These are phyloP conservation scores for Limanda limanda DNA, from an alignment of 2,113 vertebrate genomes.

Conservation along the genomic window DNA sequence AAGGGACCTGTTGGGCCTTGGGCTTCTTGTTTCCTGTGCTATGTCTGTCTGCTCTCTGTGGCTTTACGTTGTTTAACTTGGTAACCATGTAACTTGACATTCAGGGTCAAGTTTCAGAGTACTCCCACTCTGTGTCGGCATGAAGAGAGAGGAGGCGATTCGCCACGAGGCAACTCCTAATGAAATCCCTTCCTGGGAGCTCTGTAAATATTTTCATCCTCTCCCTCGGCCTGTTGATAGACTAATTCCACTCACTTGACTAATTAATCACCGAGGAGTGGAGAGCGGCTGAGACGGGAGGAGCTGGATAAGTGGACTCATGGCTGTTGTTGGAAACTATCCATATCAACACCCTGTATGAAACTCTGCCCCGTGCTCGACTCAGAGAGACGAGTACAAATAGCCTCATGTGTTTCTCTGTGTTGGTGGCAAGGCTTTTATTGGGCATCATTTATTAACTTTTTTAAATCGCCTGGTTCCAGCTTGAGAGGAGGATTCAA, in stretches of 20 bases:
- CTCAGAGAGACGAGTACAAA: conserved; percentile 38
- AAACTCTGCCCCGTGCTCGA: conserved; percentile 12
- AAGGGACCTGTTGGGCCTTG: no score
- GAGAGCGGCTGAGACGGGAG: conserved; percentile 51
- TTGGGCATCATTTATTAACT: background rate
- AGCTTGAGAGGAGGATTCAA: no score
- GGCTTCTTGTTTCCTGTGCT: conserved; percentile 6
- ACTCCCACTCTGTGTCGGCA: conserved; percentile 50
- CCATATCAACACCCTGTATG: conserved; percentile 61
- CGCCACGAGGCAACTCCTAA: conserved; percentile 65
- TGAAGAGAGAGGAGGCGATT: conserved; percentile 50
- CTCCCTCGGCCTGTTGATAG: conserved; percentile 68
- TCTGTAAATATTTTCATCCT: conserved; percentile 81
- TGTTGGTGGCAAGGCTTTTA: background rate
- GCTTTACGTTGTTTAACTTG: conserved; percentile 18
- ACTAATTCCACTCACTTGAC: conserved; percentile 70
- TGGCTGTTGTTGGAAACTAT: conserved; percentile 67
- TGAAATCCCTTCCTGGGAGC: conserved; percentile 75
- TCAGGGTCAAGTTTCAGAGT: conserved; percentile 50
- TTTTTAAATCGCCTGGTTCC: no score
- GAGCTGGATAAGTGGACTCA: conserved; percentile 55
- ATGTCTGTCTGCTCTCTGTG: background rate
- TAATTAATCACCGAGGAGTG: conserved; percentile 75
- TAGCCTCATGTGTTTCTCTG: conserved; percentile 5
- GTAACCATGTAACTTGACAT: conserved; percentile 17